These are phyloP conservation scores for Cherax quadricarinatus DNA, from an alignment of 1,140 invertebrate genomes.

Conservation along the genomic window DNA sequence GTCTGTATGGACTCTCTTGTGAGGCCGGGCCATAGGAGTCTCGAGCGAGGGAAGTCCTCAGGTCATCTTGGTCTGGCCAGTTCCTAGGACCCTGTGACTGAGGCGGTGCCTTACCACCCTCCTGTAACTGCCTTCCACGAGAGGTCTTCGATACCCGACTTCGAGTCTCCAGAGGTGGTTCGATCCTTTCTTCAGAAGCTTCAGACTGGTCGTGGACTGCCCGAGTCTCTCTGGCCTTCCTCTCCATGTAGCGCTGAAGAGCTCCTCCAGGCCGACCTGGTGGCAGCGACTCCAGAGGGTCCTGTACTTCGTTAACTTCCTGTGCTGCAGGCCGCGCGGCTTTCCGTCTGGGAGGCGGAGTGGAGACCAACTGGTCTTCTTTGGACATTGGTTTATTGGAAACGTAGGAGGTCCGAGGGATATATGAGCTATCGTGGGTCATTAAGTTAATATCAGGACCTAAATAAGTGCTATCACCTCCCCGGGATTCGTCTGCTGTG, in stretches of 20 bases:
- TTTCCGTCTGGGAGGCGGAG: conserved; percentile 14
- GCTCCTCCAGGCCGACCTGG: neutral
- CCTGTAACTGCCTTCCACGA: neutral
- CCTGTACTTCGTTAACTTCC: neutral
- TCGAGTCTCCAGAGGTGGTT: neutral
- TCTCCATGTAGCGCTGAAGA: conserved; percentile 42
- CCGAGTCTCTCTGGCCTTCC: conserved; percentile 30
- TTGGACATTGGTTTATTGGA: conserved; percentile 6
- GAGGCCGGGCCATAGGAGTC: neutral
- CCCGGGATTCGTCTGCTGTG: too few species aligned
- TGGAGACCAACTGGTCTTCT: conserved; percentile 29
- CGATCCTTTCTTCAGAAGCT: neutral
- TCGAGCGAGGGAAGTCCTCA: neutral
- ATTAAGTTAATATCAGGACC: neutral
- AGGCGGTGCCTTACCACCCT: neutral
- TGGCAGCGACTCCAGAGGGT: neutral
- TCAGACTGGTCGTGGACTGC: neutral
- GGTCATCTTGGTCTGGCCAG: neutral
- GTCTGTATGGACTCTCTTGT: neutral
- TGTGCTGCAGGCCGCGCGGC: neutral
- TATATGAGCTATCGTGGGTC: neutral
- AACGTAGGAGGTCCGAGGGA: neutral
- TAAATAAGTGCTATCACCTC: neutral
- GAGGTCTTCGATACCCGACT: neutral
- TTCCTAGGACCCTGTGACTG: neutral